Evolutionary conservation across 1,140 invertebrate species (phyloP).

Genomic region (Drosophila tani): DNA sequence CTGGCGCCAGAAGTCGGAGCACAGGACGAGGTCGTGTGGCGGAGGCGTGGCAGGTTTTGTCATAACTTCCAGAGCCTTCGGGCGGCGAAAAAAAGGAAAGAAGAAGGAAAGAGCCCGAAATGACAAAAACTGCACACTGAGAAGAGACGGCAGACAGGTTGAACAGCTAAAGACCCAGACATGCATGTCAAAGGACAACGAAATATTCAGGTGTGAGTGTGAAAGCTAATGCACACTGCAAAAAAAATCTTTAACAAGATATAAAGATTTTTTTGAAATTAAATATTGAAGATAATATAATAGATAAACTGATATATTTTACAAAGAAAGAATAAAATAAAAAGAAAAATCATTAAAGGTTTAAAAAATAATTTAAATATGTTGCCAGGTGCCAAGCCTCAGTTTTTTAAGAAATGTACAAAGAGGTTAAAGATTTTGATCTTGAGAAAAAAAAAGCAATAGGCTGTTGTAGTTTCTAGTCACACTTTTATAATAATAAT

Average conservation of each 20-base stretch:
- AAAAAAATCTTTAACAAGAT: not conserved
- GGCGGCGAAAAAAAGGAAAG: constrained; percentile 5
- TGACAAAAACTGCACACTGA: constrained; percentile 54
- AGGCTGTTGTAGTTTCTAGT: not conserved
- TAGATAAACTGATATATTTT: not conserved
- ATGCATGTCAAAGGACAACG: constrained; percentile 79
- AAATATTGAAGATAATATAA: not conserved
- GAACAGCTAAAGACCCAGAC: constrained; percentile 73
- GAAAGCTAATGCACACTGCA: not conserved
- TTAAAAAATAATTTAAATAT: too few relatives aligned
- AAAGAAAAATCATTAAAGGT: not conserved
- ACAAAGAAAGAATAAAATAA: not conserved
- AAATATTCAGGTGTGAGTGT: constrained; percentile 25
- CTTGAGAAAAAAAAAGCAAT: too few relatives aligned
- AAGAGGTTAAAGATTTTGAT: not conserved
- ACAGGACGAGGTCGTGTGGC: constrained; percentile 2
- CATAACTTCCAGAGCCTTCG: constrained; percentile 52
- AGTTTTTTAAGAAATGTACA: too few relatives aligned
- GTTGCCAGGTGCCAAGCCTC: too few relatives aligned
- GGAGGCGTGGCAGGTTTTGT: constrained; percentile 40
- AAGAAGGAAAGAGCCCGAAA: constrained; percentile 25
- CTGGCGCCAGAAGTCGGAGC: not conserved
- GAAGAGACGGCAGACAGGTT: constrained; percentile 22
- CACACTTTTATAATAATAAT: not conserved
- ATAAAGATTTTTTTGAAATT: too few relatives aligned